phyloP scores from a whole-genome alignment of 2,113 vertebrate species.

The Muscicapa adusta region DNA sequence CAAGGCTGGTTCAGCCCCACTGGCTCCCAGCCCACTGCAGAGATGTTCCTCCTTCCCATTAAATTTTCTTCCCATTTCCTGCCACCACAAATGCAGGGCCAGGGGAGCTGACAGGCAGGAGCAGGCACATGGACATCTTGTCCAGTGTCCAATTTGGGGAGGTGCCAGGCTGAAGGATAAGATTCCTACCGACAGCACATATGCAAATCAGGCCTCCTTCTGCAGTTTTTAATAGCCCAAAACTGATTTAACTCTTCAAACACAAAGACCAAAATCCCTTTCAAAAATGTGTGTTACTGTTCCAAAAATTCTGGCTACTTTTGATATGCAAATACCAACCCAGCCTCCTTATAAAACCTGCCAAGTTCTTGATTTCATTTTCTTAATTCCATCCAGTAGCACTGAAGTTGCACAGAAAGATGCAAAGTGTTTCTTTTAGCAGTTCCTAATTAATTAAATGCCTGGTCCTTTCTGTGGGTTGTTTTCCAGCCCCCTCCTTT shows the following conservation, averaged over 20 bases:
- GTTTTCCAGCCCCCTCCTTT: neutral
- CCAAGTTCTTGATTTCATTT: conserved; percentile 28
- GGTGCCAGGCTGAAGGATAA: neutral
- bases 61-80: neutral
- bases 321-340: conserved; percentile 24
- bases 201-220: conserved; percentile 42
- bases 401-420: neutral
- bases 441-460: neutral
- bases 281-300: neutral
- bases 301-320: conserved; percentile 35
- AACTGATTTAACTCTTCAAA: conserved; percentile 44
- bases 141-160: conserved; percentile 7
- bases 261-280: neutral
- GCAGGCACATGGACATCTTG: neutral
- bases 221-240: conserved; percentile 3
- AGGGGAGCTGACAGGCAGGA: neutral
- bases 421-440: neutral
- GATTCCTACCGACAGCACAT: conserved; percentile 25
- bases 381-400: neutral
- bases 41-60: neutral
- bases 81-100: neutral
- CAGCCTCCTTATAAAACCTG: neutral
- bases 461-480: neutral
- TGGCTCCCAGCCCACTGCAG: neutral
- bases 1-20: neutral